Percentiles rank a stretch among this genome's conserved stretches.
Conservation (phyloP, 2,888 invertebrate species). For the Lydus trimaculatus region DNA sequence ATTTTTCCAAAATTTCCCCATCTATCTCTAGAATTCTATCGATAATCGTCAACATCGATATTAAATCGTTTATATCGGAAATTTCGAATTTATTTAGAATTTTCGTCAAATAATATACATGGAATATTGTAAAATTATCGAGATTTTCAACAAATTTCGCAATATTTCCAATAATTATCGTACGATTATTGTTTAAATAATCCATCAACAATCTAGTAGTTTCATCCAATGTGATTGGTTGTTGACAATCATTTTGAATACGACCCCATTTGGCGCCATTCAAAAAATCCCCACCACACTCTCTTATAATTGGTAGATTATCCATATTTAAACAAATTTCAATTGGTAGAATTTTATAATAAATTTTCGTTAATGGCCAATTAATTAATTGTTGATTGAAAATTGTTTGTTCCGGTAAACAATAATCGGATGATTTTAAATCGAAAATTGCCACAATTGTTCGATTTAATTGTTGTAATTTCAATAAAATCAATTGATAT, state of each 20-base stretch:
- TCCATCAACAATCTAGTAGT: conserved; percentile 39
- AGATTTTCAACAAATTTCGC: conserved; percentile 42
- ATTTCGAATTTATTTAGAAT: conserved; percentile 37
- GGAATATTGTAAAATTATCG: conserved; percentile 44
- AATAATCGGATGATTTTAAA: conserved; percentile 38
- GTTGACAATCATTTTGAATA: conserved; percentile 48
- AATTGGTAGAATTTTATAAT: conserved; percentile 63
- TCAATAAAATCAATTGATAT: background rate
- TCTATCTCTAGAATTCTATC: conserved; percentile 58
- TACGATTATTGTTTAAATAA: conserved; percentile 31
- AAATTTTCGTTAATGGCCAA: conserved; percentile 64
- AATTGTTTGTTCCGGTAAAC: conserved; percentile 45
- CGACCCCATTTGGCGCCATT: conserved; percentile 65
- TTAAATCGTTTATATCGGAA: background rate
- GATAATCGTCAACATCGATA: conserved; percentile 62
- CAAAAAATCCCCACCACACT: conserved; percentile 67
- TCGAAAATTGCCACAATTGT: background rate
- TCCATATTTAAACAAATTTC: conserved; percentile 67
- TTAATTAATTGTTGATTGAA: conserved; percentile 26
- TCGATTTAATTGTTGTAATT: background rate
- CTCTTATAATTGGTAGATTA: conserved; percentile 66
- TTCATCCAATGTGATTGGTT: conserved; percentile 25
- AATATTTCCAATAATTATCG: conserved; percentile 28
- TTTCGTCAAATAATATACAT: conserved; percentile 49
- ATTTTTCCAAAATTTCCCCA: conserved; percentile 47